Evolutionary conservation across 1,140 invertebrate genomes (phyloP), one percentile per base, ranked within the genome.

Genomic region (Dendroctonus valens): DNA sequence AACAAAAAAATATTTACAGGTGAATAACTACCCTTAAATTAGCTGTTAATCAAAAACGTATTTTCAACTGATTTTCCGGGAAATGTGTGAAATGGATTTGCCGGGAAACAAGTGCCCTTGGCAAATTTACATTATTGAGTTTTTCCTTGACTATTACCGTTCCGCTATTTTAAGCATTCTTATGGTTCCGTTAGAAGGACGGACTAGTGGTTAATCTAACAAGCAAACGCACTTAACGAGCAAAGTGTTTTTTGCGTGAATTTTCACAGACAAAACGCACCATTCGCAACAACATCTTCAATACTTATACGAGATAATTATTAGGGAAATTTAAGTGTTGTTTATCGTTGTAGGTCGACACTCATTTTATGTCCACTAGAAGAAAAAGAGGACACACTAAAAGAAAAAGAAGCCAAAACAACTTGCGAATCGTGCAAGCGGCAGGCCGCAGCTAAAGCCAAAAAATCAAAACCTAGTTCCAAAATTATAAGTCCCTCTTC

Each of bases 311-410:
- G 5, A 4, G 26, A 46, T 2, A 46, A 46, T 46, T 46, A 46
- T 12, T 26, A 26, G 3, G 3, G 3, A 1, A 26, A 26, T 26
- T 26, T 26, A 26, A 26, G 26, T 26, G 26, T 26, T 3, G 26
- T 15, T 62, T 26, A 26, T 26, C 26, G 26, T 67, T 54, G 7
- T 51, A 71, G 75, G 61, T 76, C 75, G 15, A 82, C 81, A 0
- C 40, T 83, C 50, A 78, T 82, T 2, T 63, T 83, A 0, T 83
- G 80, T 59, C 77, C 81, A 0, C 75, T 79, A 0, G 71, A 68
- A 57, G 66, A 73, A 54, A 71, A 70, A 53, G 70, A 73, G 60
- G 73, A 75, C 49, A 26, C 44, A 37, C 54, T 67, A 5, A 70
- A 72, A 69, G 58, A 70, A 63, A 70, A 69, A 51, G 72, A 74